Evolutionary conservation across 2,113 vertebrate species (phyloP), one percentile per base, ranked within the genome.

Genomic region (Laticauda colubrina): DNA sequence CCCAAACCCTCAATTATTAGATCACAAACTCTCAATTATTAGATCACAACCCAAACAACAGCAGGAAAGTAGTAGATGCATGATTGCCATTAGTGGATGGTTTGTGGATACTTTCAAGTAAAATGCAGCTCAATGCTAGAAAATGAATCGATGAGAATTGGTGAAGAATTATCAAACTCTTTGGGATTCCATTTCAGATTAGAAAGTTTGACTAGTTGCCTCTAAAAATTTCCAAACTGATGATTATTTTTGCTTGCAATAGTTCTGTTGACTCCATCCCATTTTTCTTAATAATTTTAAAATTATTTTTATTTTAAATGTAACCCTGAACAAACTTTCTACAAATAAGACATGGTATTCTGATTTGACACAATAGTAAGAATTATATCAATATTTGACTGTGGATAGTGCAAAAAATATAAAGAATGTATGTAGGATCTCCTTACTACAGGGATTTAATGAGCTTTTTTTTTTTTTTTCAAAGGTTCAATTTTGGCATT

Each of bases 351-450:
- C 87, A 93, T 94, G 91, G 91, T 91, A 91, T 94, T 95, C 95
- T 90, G 94, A 96, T 81, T 0, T 2, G 59, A 81, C 93, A 91
- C 87, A 20, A 87, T 93, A 26, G 61, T 91, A 93, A 93, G 95
- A 93, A 95, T 97, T 96, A 96, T 96, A 94, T 95, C 96, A 95
- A 94, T 95, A 93, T 94, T 96, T 90, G 91, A 90, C 96, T 95
- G 94, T 96, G 96, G 94, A 81, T 2, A 93, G 91, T 94, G 95
- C 94, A 94, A 95, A 61, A 96, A 95, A 93, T 94, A 23, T 91
- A 95, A 93, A 92, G 90, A 95, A 69, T 94, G 94, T 95, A 90
- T 90, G 61, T 81, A 43, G 75, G 20, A 18, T 43, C 34, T 81
- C 18, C n/a, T 81, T 39, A 81, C 34, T 81, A 75, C 15, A 75